phyloP scores from a whole-genome alignment of 2,113 vertebrate species.

The Nothobranchius kuhntae region DNA sequence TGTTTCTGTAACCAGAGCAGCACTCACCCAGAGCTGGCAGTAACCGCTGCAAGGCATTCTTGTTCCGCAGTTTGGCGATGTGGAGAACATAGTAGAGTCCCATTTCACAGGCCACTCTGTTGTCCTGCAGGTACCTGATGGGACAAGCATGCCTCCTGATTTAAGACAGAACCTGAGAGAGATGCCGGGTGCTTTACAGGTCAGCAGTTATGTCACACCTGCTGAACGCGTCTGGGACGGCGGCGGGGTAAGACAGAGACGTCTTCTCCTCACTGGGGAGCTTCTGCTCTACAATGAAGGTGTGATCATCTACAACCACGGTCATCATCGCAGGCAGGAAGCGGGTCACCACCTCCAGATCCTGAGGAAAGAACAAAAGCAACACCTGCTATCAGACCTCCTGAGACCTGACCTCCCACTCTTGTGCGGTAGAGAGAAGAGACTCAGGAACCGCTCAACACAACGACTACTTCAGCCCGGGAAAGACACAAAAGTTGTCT shows the following conservation, averaged over 20 bases:
- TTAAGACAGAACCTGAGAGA: too few species aligned
- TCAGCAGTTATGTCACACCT: constrained; percentile 69
- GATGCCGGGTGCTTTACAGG: too few species aligned
- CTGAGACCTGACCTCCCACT: too few species aligned
- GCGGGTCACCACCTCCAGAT: constrained; percentile 89
- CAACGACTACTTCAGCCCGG: too few species aligned
- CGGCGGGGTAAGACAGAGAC: constrained; percentile 82
- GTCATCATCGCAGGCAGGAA: constrained; percentile 96
- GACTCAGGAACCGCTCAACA: too few species aligned
- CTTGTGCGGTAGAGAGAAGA: too few species aligned
- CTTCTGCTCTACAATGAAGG: constrained; percentile 92
- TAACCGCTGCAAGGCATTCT: constrained; percentile 91
- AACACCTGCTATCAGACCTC: too few species aligned
- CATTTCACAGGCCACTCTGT: constrained; percentile 94
- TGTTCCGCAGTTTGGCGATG: constrained; percentile 94
- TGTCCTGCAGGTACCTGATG: constrained; percentile 90
- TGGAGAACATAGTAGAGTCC: constrained; percentile 95
- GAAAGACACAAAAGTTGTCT: too few species aligned
- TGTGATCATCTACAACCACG: constrained; percentile 94
- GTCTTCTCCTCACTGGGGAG: constrained; percentile 90
- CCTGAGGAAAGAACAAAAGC: constrained; percentile 69
- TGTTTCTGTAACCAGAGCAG: not conserved
- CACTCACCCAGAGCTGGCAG: constrained; percentile 88
- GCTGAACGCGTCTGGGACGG: constrained; percentile 88
- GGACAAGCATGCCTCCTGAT: not conserved